Evolutionary conservation across 2,113 vertebrate genomes (phyloP).

Genomic region (Dendrocopos noguchii): DNA sequence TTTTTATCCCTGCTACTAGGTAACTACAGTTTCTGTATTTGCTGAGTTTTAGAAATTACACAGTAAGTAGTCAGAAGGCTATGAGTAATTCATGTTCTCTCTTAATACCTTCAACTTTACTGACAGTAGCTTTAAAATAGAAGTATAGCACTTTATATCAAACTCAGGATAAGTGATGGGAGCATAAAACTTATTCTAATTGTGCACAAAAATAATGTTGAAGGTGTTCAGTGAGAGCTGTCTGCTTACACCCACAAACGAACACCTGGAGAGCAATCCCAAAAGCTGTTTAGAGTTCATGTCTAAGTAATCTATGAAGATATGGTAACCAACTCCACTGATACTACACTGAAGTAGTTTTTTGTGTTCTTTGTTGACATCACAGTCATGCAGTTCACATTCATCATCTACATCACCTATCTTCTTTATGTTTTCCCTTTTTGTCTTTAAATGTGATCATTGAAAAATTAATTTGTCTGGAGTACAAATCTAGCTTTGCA

Average conservation of each 20-base stretch:
- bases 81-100: not conserved
- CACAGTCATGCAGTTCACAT: not conserved
- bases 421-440: not conserved
- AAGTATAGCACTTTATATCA: not conserved
- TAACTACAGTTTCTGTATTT: conserved; percentile 17
- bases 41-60: conserved; percentile 1
- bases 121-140: not conserved
- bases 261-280: not conserved
- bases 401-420: not conserved
- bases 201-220: not conserved
- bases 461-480: not conserved
- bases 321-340: not conserved
- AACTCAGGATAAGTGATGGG: not conserved
- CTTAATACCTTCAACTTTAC: not conserved
- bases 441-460: not conserved
- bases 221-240: not conserved
- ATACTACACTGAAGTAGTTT: not conserved
- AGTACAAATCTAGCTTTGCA: not conserved
- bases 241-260: not conserved
- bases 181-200: not conserved
- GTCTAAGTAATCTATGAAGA: not conserved
- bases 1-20: conserved; percentile 19
- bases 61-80: not conserved
- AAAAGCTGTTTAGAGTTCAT: not conserved
- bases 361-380: not conserved